phyloP scores from a whole-genome alignment of 2,797 vertebrate genomes.

The Eospalax fontanierii region DNA sequence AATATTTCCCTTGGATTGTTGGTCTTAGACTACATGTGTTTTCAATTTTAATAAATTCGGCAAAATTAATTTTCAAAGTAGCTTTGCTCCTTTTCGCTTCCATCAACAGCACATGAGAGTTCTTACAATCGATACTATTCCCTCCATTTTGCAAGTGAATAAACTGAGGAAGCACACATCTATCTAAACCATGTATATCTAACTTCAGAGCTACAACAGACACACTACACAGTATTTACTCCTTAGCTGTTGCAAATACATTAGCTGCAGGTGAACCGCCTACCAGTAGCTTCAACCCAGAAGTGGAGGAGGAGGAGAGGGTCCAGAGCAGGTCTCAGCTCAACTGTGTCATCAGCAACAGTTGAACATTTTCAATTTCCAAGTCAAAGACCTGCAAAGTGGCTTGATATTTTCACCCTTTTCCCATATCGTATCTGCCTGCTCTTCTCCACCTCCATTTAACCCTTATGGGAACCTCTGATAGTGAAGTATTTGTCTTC shows the following conservation, averaged over 20 bases:
- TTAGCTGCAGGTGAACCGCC: background rate
- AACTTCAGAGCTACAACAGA: background rate
- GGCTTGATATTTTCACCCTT: background rate
- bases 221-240: background rate
- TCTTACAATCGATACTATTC: slow-evolving; percentile 41
- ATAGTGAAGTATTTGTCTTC: background rate
- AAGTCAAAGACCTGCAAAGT: background rate
- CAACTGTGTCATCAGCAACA: background rate
- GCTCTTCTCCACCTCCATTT: background rate
- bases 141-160: slow-evolving; percentile 67
- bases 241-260: slow-evolving; percentile 1
- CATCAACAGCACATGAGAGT: slow-evolving; percentile 29
- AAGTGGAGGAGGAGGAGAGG: background rate
- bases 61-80: slow-evolving; percentile 70
- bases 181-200: background rate
- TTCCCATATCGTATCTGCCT: background rate
- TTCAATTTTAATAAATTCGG: slow-evolving; percentile 67
- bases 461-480: slow-evolving; percentile 28
- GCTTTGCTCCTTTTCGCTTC: slow-evolving; percentile 67
- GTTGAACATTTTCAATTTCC: background rate
- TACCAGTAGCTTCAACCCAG: background rate
- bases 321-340: background rate
- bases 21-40: slow-evolving; percentile 56
- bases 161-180: slow-evolving; percentile 49
- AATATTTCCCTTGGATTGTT: slow-evolving; percentile 70